Evolutionary conservation across 2,888 invertebrate genomes (phyloP), one percentile per base, ranked within the genome.

Genomic region (Apamea sordens): DNA sequence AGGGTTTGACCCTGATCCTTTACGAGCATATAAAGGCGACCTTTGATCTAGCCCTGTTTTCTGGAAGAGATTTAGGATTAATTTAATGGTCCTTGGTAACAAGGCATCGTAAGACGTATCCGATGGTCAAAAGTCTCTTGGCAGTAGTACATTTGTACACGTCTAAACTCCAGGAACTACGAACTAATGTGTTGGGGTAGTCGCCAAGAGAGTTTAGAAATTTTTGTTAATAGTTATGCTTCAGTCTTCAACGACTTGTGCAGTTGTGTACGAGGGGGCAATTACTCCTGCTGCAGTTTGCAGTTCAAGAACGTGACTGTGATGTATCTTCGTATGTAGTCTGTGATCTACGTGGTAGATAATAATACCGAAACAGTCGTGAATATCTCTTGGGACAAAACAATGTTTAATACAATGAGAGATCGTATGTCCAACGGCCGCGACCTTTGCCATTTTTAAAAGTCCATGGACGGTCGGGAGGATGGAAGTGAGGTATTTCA

Each of bases 401-500:
- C 63, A 50, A 47, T 47, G 36, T 84, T 73, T 28, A 80, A 59
- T 44, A 47, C 44, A 69, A 36, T 36, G 36, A 73, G 15, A 36
- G 10, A 68, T 68, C 50, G 64, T 56, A 56, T n/a, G 64, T 21
- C 53, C 50, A 73, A 73, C 32, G 76, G 59, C 76, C 63, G 2
- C 59, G 72, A 83, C 44, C 76, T 69, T 24, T 84, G 80, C 44
- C 63, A 71, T 77, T 84, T 32, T 82, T n/a, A 21, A 53, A 73
- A 74, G 28, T 61, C 53, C 36, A 68, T 44, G 64, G 18, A 41
- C 64, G n/a, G 10, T 50, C 41, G n/a, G 59, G 53, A 69, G 24
- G 24, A 59, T n/a, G 28, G 64, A 74, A 74, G 63, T 24, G 21
- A 64, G 50, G 8, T 61, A 50, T 75, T 53, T 69, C n/a, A n/a